Conservation (phyloP, 30 jellyfish, hydroid and myxozoan species). For the Phacellophora camtschatica region DNA sequence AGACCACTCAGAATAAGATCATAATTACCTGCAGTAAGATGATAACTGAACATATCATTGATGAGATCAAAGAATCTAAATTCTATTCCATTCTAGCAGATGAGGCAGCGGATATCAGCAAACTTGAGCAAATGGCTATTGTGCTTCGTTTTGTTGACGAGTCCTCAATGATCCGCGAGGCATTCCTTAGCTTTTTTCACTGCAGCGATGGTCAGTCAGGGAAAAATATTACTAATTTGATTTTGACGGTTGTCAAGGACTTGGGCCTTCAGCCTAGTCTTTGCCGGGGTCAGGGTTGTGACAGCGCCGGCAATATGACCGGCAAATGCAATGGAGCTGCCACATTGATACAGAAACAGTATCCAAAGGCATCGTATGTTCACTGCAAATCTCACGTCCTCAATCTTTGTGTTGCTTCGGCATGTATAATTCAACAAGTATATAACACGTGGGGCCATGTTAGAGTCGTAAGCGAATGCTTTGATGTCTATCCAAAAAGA, state of each 20-base stretch:
- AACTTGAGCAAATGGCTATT: slow-evolving; percentile 7
- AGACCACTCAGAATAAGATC: slow-evolving; percentile 3
- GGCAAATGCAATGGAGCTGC: slow-evolving; percentile 67
- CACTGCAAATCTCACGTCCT: slow-evolving; percentile 67
- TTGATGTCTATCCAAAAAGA: neutral
- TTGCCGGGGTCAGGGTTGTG: slow-evolving; percentile 78
- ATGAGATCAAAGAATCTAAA: slow-evolving; percentile 6
- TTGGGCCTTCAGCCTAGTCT: slow-evolving; percentile 22
- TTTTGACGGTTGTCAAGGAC: slow-evolving; percentile 19
- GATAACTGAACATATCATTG: neutral
- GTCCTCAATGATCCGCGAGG: slow-evolving; percentile 55
- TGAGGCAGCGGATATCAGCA: slow-evolving; percentile 35
- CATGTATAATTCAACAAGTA: slow-evolving; percentile 19
- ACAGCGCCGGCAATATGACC: slow-evolving; percentile 87
- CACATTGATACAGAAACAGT: neutral
- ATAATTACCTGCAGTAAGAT: slow-evolving; percentile 22
- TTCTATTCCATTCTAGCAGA: slow-evolving; percentile 44
- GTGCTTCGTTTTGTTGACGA: slow-evolving; percentile 43
- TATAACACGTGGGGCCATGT: slow-evolving; percentile 64
- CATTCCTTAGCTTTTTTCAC: slow-evolving; percentile 61
- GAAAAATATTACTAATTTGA: slow-evolving; percentile 31
- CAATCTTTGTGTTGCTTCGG: slow-evolving; percentile 58
- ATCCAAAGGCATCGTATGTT: slow-evolving; percentile 46
- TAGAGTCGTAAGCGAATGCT: slow-evolving; percentile 7
- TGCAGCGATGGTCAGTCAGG: slow-evolving; percentile 71